Percentiles rank a stretch among this genome's conserved stretches.
These are phyloP conservation scores for Vombatus ursinus DNA, from an alignment of 2,113 vertebrate species.

Conservation along the genomic window DNA sequence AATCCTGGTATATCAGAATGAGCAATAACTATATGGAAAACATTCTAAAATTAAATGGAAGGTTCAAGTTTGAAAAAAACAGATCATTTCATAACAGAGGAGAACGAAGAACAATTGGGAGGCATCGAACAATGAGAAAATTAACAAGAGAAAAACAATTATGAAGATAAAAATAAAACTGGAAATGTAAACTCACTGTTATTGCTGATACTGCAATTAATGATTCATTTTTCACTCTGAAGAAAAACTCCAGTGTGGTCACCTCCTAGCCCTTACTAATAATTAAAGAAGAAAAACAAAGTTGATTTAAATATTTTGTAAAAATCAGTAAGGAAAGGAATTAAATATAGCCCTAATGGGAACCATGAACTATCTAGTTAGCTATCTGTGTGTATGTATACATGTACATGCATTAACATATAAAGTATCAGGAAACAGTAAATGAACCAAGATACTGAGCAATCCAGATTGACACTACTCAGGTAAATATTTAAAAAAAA, in stretches of 20 bases:
- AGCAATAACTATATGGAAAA: neutral
- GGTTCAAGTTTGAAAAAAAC: neutral
- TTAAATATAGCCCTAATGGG: neutral
- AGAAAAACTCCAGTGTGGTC: neutral
- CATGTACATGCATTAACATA: neutral
- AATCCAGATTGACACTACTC: neutral
- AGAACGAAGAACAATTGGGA: neutral
- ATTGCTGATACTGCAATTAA: neutral
- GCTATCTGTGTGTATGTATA: neutral
- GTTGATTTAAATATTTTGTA: neutral
- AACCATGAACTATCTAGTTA: neutral
- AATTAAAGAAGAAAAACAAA: neutral
- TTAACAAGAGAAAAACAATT: constrained; percentile 24
- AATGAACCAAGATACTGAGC: neutral
- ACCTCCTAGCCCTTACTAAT: neutral
- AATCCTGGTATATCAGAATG: neutral
- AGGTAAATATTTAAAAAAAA: neutral
- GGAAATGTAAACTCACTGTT: neutral
- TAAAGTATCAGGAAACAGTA: neutral
- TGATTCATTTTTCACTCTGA: neutral
- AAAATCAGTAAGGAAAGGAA: neutral
- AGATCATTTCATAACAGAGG: neutral
- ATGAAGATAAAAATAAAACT: neutral
- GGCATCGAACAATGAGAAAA: neutral
- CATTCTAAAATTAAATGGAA: neutral